Conservation (phyloP, 1,140 invertebrate species). For the Neelides sp. region DNA sequence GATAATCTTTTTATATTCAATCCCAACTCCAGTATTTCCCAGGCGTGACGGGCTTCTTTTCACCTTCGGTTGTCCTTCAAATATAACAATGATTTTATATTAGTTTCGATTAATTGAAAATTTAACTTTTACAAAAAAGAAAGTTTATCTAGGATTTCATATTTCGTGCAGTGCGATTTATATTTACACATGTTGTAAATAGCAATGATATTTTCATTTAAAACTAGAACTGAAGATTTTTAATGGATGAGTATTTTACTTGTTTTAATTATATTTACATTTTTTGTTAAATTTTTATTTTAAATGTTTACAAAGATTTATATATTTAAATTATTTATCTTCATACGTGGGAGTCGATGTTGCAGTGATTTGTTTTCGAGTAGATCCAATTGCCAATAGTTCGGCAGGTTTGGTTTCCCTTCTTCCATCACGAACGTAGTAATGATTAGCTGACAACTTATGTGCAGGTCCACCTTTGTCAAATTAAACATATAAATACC, state of each 20-base stretch:
- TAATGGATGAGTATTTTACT: background rate
- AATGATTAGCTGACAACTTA: constrained; percentile 25
- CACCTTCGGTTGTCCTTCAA: background rate
- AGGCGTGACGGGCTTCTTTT: constrained; percentile 16
- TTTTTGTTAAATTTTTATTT: background rate
- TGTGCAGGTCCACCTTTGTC: constrained; percentile 17
- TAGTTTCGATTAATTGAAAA: too few species aligned
- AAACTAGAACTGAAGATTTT: background rate
- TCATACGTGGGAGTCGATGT: too few species aligned
- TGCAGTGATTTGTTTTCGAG: constrained; percentile 17
- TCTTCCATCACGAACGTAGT: constrained; percentile 25
- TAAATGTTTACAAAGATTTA: background rate
- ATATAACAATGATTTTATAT: too few species aligned
- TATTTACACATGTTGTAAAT: too few species aligned
- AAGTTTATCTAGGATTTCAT: too few species aligned
- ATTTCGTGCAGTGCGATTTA: too few species aligned
- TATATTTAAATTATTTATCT: too few species aligned
- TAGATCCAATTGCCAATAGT: constrained; percentile 3
- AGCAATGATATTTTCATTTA: too few species aligned
- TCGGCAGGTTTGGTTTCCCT: constrained; percentile 17
- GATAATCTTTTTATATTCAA: background rate
- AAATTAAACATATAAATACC: background rate
- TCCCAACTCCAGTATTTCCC: constrained; percentile 25
- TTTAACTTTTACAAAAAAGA: too few species aligned
- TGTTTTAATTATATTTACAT: background rate